Conservation (phyloP, 2,888 invertebrate species). For the Sturmia bella region DNA sequence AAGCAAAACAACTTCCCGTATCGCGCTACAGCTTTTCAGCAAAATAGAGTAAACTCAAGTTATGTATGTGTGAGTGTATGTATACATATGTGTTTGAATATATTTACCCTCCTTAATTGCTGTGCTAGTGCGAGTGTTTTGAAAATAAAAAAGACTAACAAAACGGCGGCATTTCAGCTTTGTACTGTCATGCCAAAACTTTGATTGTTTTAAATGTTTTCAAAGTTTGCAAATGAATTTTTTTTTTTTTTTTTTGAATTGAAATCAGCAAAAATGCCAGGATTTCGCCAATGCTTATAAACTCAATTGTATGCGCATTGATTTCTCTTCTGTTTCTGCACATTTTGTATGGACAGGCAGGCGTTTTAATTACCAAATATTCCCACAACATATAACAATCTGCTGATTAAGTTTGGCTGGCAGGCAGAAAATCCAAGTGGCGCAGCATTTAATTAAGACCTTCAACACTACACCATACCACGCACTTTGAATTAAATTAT, state of each 20-base stretch:
- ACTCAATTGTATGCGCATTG: background rate
- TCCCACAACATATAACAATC: conserved; percentile 54
- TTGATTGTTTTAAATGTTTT: conserved; percentile 49
- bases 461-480: conserved; percentile 57
- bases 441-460: conserved; percentile 59
- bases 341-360: conserved; percentile 9
- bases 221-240: conserved; percentile 18
- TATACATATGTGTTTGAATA: too few relatives aligned
- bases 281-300: background rate
- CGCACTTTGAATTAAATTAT: conserved; percentile 56
- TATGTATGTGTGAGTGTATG: too few relatives aligned
- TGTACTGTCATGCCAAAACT: conserved; percentile 80
- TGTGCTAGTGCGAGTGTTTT: conserved; percentile 8
- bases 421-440: background rate
- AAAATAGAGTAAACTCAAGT: conserved; percentile 46
- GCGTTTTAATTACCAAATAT: conserved; percentile 45
- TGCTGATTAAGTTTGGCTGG: background rate
- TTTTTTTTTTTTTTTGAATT: too few relatives aligned
- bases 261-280: conserved; percentile 10
- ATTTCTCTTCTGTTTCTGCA: conserved; percentile 30
- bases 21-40: background rate
- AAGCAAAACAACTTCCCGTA: conserved; percentile 16
- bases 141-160: conserved; percentile 35
- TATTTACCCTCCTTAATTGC: conserved; percentile 62
- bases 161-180: conserved; percentile 75